phyloP scores from a whole-genome alignment of 1,140 invertebrate species.

The Linepithema humile region DNA sequence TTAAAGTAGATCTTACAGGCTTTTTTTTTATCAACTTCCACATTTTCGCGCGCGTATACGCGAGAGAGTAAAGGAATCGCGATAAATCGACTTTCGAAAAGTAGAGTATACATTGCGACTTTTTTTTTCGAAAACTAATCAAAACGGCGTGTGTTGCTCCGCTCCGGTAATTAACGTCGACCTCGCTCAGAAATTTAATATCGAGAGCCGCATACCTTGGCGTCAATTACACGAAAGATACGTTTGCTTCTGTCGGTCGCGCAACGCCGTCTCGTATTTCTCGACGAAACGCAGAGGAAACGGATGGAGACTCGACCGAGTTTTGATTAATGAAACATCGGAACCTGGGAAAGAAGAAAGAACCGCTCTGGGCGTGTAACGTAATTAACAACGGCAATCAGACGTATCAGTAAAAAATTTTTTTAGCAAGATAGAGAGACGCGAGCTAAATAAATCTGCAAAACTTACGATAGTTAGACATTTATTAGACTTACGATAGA shows the following conservation, averaged over 20 bases:
- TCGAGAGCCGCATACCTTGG: constrained; percentile 38
- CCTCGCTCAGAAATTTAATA: constrained; percentile 39
- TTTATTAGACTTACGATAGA: not conserved
- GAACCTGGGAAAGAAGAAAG: constrained; percentile 12
- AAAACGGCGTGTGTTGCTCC: not conserved
- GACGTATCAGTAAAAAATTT: constrained; percentile 21
- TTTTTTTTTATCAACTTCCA: too few species aligned
- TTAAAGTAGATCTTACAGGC: not conserved
- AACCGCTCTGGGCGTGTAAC: not conserved
- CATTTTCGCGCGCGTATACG: not conserved
- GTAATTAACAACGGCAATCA: constrained; percentile 50
- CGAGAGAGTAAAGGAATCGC: not conserved
- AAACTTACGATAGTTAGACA: not conserved
- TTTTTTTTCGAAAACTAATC: constrained; percentile 38
- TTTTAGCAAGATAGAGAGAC: constrained; percentile 4
- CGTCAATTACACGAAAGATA: constrained; percentile 54
- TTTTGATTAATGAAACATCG: constrained; percentile 51
- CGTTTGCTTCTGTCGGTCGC: constrained; percentile 42
- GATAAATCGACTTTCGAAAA: constrained; percentile 15
- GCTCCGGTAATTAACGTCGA: constrained; percentile 37
- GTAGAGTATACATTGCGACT: not conserved
- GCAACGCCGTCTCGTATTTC: constrained; percentile 50
- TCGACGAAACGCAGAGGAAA: constrained; percentile 24
- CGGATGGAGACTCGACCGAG: constrained; percentile 24
- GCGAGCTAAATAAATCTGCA: not conserved